phyloP scores from a whole-genome alignment of 2,888 invertebrate species.

The Bedellia somnulentella region DNA sequence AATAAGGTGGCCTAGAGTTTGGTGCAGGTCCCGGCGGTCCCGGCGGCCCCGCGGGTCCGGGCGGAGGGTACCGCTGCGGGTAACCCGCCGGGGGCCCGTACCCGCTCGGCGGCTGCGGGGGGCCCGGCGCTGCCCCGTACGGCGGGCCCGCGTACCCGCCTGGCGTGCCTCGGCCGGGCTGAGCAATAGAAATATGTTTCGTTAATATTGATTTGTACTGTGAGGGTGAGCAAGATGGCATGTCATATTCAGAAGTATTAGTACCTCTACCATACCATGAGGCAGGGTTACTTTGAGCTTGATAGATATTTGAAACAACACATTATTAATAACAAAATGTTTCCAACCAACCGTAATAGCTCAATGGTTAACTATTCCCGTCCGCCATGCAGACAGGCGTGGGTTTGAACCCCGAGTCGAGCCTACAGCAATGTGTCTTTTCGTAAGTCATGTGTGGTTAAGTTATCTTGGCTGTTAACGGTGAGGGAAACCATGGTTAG shows the following conservation, averaged over 20 bases:
- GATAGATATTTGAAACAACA: neutral
- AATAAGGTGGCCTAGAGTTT: constrained; percentile 49
- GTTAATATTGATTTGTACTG: neutral
- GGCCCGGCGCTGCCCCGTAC: constrained; percentile 46
- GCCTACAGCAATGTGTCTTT: too few relatives aligned
- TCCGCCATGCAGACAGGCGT: too few relatives aligned
- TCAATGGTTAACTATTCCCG: too few relatives aligned
- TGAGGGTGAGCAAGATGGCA: neutral
- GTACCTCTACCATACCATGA: too few relatives aligned
- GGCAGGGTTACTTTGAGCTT: too few relatives aligned
- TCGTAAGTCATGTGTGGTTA: too few relatives aligned
- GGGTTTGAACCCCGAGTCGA: too few relatives aligned
- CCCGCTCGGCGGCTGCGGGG: constrained; percentile 46
- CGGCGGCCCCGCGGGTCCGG: constrained; percentile 44
- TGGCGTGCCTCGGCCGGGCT: constrained; percentile 31
- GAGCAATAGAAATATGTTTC: constrained; percentile 15
- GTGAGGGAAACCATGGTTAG: too few relatives aligned
- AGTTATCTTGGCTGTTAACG: too few relatives aligned
- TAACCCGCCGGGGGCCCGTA: constrained; percentile 60
- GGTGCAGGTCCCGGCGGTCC: constrained; percentile 45
- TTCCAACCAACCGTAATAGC: too few relatives aligned
- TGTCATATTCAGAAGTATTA: too few relatives aligned
- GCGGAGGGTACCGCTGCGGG: constrained; percentile 55
- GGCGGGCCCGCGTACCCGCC: constrained; percentile 49
- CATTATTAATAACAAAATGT: too few relatives aligned